Evolutionary conservation across 2,797 vertebrate genomes (phyloP).

Genomic region (Smutsia temminckii): DNA sequence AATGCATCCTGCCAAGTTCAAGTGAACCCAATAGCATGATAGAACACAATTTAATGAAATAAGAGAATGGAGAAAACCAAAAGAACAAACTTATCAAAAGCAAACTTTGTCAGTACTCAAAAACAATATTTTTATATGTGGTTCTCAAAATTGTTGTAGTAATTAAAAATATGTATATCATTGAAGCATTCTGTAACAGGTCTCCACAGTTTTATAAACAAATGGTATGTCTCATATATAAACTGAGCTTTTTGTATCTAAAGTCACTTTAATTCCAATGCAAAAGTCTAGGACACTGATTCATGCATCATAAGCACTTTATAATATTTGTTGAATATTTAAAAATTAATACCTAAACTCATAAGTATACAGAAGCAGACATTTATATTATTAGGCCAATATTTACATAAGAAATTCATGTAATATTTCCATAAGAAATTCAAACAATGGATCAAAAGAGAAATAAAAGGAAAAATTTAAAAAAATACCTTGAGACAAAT

Average conservation of each 20-base stretch:
- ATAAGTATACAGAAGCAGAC: not conserved
- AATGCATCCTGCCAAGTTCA: constrained; percentile 75
- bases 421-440: not conserved
- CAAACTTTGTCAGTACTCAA: not conserved
- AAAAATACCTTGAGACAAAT: not conserved
- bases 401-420: not conserved
- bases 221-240: not conserved
- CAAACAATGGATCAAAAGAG: not conserved
- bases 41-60: constrained; percentile 54
- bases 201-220: not conserved
- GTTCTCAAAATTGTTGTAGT: constrained; percentile 17
- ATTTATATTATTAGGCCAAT: not conserved
- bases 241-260: not conserved
- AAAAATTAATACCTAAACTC: not conserved
- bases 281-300: not conserved
- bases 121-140: not conserved
- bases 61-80: constrained; percentile 39
- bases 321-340: not conserved
- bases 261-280: not conserved
- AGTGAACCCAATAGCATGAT: constrained; percentile 64
- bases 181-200: not conserved
- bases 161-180: not conserved
- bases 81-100: constrained; percentile 29
- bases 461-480: not conserved
- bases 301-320: not conserved